Evolutionary conservation across 2,888 invertebrate species (phyloP).

Genomic region (Conistra vaccinii): DNA sequence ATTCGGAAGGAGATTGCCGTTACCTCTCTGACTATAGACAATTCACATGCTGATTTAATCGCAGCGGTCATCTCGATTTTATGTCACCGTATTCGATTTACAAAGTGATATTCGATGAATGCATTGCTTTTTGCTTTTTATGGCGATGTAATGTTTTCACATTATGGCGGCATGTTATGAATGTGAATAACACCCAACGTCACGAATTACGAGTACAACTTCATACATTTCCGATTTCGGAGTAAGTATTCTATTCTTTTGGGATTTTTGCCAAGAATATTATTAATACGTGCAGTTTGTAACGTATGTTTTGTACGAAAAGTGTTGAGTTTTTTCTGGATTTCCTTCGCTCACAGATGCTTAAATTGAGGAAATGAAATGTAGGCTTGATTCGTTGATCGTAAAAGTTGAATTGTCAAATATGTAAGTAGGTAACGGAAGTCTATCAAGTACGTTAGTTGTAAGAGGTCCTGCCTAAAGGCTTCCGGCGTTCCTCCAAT

Average conservation of each 20-base stretch:
- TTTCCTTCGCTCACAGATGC: constrained; percentile 17
- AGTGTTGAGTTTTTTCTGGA: constrained; percentile 2
- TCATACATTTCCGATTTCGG: constrained; percentile 50
- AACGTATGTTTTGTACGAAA: constrained; percentile 25
- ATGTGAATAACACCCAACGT: constrained; percentile 47
- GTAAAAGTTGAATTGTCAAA: constrained; percentile 42
- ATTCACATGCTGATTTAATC: constrained; percentile 50
- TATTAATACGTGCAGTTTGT: constrained; percentile 41
- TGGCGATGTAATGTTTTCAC: constrained; percentile 42
- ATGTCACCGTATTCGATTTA: constrained; percentile 55
- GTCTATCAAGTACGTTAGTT: constrained; percentile 60
- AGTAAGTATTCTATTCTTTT: constrained; percentile 57
- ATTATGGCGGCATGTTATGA: constrained; percentile 46
- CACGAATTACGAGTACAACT: constrained; percentile 50
- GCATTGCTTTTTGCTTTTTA: constrained; percentile 49
- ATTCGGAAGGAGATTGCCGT: constrained; percentile 45
- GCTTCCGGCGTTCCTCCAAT: constrained; percentile 85
- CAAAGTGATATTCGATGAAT: constrained; percentile 43
- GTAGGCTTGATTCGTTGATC: constrained; percentile 3
- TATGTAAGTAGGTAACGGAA: constrained; percentile 55
- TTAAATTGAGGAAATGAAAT: constrained; percentile 29
- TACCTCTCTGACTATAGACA: constrained; percentile 40
- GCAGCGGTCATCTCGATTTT: constrained; percentile 43
- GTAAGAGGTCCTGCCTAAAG: constrained; percentile 74
- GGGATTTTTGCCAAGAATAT: constrained; percentile 61